phyloP scores from a whole-genome alignment of 1,140 invertebrate genomes.

The Drosophila arawakana region DNA sequence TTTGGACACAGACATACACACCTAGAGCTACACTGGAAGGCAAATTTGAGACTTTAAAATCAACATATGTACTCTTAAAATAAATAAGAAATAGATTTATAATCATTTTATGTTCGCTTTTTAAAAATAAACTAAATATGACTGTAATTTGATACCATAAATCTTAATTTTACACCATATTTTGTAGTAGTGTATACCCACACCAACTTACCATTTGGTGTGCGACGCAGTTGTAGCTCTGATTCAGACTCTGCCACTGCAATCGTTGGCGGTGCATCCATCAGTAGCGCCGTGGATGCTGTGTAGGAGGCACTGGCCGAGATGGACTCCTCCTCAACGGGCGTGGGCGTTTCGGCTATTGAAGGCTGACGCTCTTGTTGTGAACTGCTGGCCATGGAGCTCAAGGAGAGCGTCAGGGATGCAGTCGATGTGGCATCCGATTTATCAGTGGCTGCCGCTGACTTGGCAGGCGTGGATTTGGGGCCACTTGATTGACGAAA shows the following conservation, averaged over 20 bases:
- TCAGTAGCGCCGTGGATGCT: slow-evolving; percentile 72
- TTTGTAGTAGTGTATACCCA: too few species aligned
- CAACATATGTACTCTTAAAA: too few species aligned
- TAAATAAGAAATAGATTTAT: too few species aligned
- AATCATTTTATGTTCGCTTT: too few species aligned
- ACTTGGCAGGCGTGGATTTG: slow-evolving; percentile 65
- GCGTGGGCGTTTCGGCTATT: slow-evolving; percentile 66
- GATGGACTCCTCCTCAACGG: slow-evolving; percentile 57
- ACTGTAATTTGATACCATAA: too few species aligned
- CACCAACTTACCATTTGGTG: slow-evolving; percentile 64
- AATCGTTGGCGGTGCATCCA: slow-evolving; percentile 51
- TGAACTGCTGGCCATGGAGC: slow-evolving; percentile 67
- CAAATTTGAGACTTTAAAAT: too few species aligned
- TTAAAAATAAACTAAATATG: too few species aligned
- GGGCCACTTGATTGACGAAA: slow-evolving; percentile 78
- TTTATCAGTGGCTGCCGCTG: slow-evolving; percentile 55
- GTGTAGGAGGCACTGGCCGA: slow-evolving; percentile 69
- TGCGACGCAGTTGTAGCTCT: slow-evolving; percentile 56
- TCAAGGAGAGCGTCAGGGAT: slow-evolving; percentile 73
- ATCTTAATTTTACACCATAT: too few species aligned
- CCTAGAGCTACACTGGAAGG: not conserved
- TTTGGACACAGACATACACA: slow-evolving; percentile 11
- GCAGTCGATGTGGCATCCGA: slow-evolving; percentile 68
- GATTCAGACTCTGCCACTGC: slow-evolving; percentile 16
- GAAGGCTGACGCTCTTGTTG: slow-evolving; percentile 54